These are phyloP conservation scores for Halocynthia roretzi DNA, from an alignment of 23 tunicate genomes.

Conservation along the genomic window DNA sequence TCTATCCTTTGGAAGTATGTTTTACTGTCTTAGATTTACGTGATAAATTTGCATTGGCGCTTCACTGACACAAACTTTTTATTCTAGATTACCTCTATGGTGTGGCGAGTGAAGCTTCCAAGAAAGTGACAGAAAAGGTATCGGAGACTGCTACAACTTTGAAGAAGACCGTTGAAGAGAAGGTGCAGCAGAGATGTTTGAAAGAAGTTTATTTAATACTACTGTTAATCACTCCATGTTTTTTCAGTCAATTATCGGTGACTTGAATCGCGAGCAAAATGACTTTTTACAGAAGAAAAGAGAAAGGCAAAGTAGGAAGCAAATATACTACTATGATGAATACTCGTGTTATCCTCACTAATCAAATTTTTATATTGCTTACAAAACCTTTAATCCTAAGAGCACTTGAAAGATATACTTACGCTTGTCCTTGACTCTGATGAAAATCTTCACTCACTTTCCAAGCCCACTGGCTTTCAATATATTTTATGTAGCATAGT, in stretches of 20 bases:
- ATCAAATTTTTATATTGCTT: too few species aligned
- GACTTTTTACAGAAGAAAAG: conserved; percentile 71
- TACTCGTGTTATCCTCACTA: too few species aligned
- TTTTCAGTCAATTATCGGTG: conserved; percentile 73
- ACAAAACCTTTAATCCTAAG: too few species aligned
- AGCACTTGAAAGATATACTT: too few species aligned
- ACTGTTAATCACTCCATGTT: background rate
- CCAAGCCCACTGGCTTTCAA: too few species aligned
- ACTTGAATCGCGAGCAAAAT: conserved; percentile 83
- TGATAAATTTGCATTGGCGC: background rate
- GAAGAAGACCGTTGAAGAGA: conserved; percentile 87
- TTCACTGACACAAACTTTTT: background rate
- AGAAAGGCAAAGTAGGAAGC: conserved; percentile 50
- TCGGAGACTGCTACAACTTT: conserved; percentile 82
- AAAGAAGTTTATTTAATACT: too few species aligned
- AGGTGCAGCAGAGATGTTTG: conserved; percentile 18
- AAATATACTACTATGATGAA: background rate
- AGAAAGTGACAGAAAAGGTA: conserved; percentile 80
- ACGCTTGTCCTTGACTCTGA: too few species aligned
- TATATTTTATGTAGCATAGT: too few species aligned
- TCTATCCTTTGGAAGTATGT: conserved; percentile 83
- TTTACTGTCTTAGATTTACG: background rate
- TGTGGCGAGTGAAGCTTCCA: conserved; percentile 76
- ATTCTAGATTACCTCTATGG: conserved; percentile 70
- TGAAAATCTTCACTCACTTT: too few species aligned